A percentile compares a stretch with the other conserved stretches of the same genome.
These are phyloP conservation scores for Rousettus madagascariensis DNA, from an alignment of 2,797 vertebrate species.

Conservation along the genomic window DNA sequence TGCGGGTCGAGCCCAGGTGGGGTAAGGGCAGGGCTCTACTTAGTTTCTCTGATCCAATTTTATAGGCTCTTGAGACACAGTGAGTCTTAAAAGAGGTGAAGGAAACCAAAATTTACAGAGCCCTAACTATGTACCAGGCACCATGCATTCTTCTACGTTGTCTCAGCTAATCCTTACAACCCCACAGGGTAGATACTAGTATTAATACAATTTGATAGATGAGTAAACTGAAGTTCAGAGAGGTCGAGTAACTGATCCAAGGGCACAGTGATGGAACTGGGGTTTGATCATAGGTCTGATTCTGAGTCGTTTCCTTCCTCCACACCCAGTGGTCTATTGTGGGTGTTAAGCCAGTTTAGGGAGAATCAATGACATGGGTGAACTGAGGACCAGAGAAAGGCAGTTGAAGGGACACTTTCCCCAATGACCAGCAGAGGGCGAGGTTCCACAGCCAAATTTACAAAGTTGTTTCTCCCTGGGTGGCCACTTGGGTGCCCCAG, in stretches of 20 bases:
- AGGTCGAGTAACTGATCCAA: neutral
- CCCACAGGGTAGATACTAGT: neutral
- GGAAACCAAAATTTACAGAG: neutral
- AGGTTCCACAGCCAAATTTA: neutral
- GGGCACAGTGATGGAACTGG: neutral
- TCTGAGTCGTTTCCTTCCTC: neutral
- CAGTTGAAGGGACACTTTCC: neutral
- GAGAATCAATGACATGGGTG: neutral
- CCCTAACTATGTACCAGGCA: neutral
- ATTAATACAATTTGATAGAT: neutral
- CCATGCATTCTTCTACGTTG: neutral
- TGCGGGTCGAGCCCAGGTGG: neutral
- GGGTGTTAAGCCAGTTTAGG: neutral
- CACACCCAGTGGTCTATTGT: neutral
- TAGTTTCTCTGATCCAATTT: neutral
- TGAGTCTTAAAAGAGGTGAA: neutral
- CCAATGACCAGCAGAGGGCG: conserved; percentile 62
- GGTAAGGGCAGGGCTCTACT: neutral
- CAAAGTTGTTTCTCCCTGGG: neutral
- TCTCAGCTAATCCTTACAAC: neutral
- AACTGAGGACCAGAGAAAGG: neutral
- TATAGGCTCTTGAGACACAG: neutral
- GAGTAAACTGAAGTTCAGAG: neutral
- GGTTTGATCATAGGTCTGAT: neutral
- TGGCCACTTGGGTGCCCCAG: neutral